Conservation (phyloP, 1,140 invertebrate genomes). For the Zaprionus ornatus region DNA sequence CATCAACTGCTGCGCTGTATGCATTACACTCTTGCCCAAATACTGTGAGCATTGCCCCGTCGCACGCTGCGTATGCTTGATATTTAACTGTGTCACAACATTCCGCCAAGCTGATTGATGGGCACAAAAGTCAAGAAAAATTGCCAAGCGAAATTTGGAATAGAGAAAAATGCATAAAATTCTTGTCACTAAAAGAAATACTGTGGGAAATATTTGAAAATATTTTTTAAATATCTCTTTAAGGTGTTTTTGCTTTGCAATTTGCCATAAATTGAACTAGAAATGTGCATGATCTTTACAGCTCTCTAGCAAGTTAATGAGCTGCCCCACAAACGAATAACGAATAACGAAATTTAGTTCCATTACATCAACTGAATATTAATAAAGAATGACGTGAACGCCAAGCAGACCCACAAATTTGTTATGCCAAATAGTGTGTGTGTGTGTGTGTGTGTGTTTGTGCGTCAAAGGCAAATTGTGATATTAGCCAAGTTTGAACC, state of each 20-base stretch:
- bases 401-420: constrained; percentile 31
- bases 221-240: not conserved
- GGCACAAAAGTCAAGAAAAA: constrained; percentile 18
- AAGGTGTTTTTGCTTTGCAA: not conserved
- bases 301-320: no score
- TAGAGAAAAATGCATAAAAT: not conserved
- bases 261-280: not conserved
- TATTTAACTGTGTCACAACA: constrained; percentile 47
- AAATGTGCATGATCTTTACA: not conserved
- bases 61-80: constrained; percentile 43
- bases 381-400: constrained; percentile 71
- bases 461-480: constrained; percentile 52
- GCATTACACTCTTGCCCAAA: constrained; percentile 31
- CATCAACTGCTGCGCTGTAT: constrained; percentile 14
- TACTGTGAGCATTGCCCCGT: not conserved
- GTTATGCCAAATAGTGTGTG: constrained; percentile 46
- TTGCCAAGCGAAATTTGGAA: constrained; percentile 10
- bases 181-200: not conserved
- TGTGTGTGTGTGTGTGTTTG: constrained; percentile 32
- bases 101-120: constrained; percentile 42
- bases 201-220: not conserved
- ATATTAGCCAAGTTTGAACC: constrained; percentile 59
- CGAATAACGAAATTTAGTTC: constrained; percentile 25
- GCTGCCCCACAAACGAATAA: not conserved
- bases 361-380: constrained; percentile 79